phyloP scores from a whole-genome alignment of 1,140 invertebrate species.

The Campoletis sonorensis region DNA sequence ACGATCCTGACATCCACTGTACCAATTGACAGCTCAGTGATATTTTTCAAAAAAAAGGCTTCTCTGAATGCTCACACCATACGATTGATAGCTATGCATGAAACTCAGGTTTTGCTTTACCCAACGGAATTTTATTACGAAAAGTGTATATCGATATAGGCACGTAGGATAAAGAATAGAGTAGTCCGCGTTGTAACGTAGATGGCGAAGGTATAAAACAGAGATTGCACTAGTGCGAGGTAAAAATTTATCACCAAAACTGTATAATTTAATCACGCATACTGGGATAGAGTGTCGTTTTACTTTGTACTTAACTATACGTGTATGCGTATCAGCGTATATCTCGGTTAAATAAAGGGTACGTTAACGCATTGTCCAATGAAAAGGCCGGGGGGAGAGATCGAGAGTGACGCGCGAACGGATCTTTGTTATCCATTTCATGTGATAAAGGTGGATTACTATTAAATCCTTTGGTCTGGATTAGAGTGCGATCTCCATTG shows the following conservation, averaged over 20 bases:
- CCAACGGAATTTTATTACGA: background rate
- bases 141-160: background rate
- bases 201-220: background rate
- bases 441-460: background rate
- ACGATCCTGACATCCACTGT: background rate
- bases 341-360: background rate
- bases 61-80: background rate
- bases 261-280: slow-evolving; percentile 37
- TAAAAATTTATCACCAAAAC: slow-evolving; percentile 37
- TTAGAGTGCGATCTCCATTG: no score
- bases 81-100: background rate
- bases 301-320: background rate
- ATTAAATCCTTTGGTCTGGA: no score
- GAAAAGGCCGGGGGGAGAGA: background rate
- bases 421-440: background rate
- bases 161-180: background rate
- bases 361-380: background rate
- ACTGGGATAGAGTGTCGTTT: background rate
- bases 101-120: background rate
- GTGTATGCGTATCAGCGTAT: background rate
- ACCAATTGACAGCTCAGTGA: background rate
- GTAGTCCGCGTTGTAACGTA: background rate
- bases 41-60: background rate
- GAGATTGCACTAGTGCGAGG: background rate
- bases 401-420: background rate